Base-by-base conservation (phyloP, 2,113 vertebrate genomes). In the Lasiurus cinereus region DNA sequence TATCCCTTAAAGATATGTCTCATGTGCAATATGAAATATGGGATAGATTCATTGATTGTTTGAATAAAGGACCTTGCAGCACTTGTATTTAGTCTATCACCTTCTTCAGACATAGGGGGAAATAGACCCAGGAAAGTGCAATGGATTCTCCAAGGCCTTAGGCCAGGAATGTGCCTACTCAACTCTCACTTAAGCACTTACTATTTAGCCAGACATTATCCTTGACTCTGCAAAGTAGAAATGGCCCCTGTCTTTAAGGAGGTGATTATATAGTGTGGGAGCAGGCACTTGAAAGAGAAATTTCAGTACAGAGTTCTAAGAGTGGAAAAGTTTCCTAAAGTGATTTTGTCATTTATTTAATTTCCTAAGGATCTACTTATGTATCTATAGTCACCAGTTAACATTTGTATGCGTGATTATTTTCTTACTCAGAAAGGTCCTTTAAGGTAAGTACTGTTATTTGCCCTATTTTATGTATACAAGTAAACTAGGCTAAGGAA, bases 301-400 rank as follows among this genome's bases (percentile, higher is more conserved):
- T 62, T 78, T 94, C 48, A 74, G 27, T 50, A 64, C 33, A 54
- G 22, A 29, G 13, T 80, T 1, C 48, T 82, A 52, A 79, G 15
- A 6, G 27, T 77, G 13, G 16, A 29, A 50, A 22, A 77, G 56
- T 83, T 96, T 72, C 5, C 62, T 77, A 29, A 96, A 66, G 10
- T 94, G 48, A 77, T 91, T 39, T 93, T 74, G 33, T 85, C 59
- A 83, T 66, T 77, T 69, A 16, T 72, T 95, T 69, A 89, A 90
- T 50, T 18, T 82, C 74, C 21, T 29, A 69, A 85, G 24, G 31
- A 83, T 15, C 21, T 76, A n/a, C 36, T 84, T 33, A 11, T 83
- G 4, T n/a, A 69, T 79, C 59, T 79, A 0, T 69, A 92, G 19
- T 89, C n/a, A 64, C 29, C 15, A 88, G 33, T 39, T 33, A 95